phyloP scores from a whole-genome alignment of 2,113 vertebrate species.

The Elanus axillaris region DNA sequence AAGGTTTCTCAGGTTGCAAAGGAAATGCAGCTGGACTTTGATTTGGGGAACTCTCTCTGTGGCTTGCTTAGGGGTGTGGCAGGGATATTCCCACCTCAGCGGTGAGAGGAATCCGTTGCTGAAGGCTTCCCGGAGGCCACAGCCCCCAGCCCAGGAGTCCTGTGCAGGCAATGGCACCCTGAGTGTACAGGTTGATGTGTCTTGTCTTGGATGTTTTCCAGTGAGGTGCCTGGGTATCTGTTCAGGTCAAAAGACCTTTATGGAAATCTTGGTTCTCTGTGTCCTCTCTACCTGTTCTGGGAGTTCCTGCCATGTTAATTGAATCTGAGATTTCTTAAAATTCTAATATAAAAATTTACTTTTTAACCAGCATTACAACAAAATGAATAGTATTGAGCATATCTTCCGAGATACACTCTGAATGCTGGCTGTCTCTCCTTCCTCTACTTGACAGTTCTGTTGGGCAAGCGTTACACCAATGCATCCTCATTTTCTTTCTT shows the following conservation, averaged over 20 bases:
- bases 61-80: not conserved
- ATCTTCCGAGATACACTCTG: not conserved
- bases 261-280: not conserved
- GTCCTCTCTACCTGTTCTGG: not conserved
- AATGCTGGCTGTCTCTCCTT: rapidly evolving
- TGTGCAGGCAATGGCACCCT: not conserved
- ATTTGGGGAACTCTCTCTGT: not conserved
- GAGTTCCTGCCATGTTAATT: not conserved
- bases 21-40: not conserved
- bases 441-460: rapidly evolving
- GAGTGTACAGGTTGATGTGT: not conserved
- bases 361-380: rapidly evolving
- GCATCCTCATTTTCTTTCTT: not conserved
- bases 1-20: not conserved
- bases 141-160: not conserved
- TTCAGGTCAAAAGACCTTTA: not conserved
- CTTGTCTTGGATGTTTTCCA: not conserved
- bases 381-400: rapidly evolving
- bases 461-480: rapidly evolving
- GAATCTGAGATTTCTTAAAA: not conserved
- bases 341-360: not conserved
- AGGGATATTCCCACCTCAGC: not conserved
- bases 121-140: not conserved
- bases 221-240: not conserved
- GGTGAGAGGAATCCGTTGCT: not conserved